Base-by-base conservation (phyloP, 1,140 invertebrate genomes). In the Drosophila kanapiae region DNA sequence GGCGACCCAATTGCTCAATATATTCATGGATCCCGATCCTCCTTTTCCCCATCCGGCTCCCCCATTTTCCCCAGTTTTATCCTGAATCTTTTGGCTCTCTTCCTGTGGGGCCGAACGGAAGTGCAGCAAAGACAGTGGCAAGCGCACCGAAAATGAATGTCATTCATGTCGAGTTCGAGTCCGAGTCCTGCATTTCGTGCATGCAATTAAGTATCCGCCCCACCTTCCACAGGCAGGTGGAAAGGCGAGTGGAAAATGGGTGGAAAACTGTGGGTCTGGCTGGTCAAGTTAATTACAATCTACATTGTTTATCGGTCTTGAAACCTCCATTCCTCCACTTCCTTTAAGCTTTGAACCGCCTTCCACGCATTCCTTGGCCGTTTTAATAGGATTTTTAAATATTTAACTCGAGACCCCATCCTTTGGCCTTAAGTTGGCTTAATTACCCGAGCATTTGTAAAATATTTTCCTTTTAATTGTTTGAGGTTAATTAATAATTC, bases 401-500 rank as follows among this genome's bases (percentile, higher is more conserved):
- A 78, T 86, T 86, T 78, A 37, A 78, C 61, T 40, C 18, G n/a
- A 10, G 53, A 27, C 37, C 67, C 53, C 31, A 18, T 31, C n/a
- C 48, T 14, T 35, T 13, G 53, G 53, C 10, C 10, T 23, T 53
- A 18, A 42, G 8, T 18, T 37, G 49, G 72, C 62, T 77, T 79
- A 86, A 87, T 86, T 87, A 82, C 78, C 61, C 63, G 58, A 49
- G 58, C 56, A 43, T 65, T 80, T 70, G 72, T 72, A 64, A 42
- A 83, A 69, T 70, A 83, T 84, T 80, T 88, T 68, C 70, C 77
- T 78, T 83, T 90, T 90, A 79, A 88, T 88, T 88, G 85, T 88
- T 85, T 69, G 82, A 74, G 85, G 85, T 82, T 90, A 85, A 90
- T 88, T 90, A 88, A 88, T 88, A 88, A 81, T 90, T 81, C 75